These are phyloP conservation scores for Nymphicus hollandicus DNA, from an alignment of 2,113 vertebrate species.

Conservation along the genomic window DNA sequence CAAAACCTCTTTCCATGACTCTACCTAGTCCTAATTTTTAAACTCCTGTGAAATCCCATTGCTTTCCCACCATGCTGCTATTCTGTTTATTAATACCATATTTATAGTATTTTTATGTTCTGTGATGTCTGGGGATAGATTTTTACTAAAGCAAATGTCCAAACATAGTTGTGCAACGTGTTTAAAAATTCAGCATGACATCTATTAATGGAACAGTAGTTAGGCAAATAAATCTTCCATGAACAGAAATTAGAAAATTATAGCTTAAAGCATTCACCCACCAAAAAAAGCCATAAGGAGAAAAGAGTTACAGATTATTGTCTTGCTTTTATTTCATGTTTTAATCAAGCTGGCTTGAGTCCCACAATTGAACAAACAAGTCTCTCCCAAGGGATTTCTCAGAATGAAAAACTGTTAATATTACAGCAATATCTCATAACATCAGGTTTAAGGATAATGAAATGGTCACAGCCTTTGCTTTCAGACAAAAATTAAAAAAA, in stretches of 20 bases:
- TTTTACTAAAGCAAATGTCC: background rate
- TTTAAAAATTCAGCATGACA: conserved; percentile 3
- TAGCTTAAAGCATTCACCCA: background rate
- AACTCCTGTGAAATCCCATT: background rate
- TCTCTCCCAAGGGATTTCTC: background rate
- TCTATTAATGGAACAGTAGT: conserved; percentile 1
- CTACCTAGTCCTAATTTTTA: background rate
- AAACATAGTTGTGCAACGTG: background rate
- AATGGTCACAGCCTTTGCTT: background rate
- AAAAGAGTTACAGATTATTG: background rate
- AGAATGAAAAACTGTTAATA: background rate
- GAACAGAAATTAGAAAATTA: conserved; percentile 1
- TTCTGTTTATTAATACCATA: background rate
- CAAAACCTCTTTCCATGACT: background rate
- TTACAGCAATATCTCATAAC: background rate
- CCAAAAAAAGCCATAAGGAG: background rate
- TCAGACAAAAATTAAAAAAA: background rate
- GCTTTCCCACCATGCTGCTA: background rate
- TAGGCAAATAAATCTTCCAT: background rate
- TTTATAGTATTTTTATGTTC: background rate
- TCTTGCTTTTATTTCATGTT: conserved; percentile 17
- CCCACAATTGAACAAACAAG: background rate
- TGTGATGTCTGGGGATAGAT: background rate
- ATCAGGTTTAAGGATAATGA: background rate
- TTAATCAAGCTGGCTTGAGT: background rate